These are phyloP conservation scores for Abramis brama DNA, from an alignment of 2,113 vertebrate species.

Conservation along the genomic window DNA sequence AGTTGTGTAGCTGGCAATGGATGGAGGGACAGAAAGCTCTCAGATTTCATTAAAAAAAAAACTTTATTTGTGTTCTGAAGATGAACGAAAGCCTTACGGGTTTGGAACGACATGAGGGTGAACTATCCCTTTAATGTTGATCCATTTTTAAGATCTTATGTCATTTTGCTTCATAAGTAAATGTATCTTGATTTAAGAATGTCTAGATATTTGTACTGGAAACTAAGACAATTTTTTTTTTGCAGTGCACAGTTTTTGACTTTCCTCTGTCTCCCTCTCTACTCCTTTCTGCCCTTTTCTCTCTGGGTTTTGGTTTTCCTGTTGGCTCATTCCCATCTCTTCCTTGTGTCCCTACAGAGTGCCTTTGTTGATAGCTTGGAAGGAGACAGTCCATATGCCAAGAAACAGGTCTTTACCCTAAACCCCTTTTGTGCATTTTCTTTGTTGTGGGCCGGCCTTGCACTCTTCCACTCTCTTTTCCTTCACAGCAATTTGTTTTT, in stretches of 20 bases:
- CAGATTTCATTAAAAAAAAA: too few relatives aligned
- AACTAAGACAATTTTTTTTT: background rate
- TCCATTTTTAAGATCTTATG: too few relatives aligned
- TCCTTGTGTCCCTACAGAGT: slow-evolving; percentile 83
- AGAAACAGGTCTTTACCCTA: slow-evolving; percentile 84
- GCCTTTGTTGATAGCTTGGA: slow-evolving; percentile 88
- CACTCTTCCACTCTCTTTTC: slow-evolving; percentile 58
- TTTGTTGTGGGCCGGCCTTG: slow-evolving; percentile 74
- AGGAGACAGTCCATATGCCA: slow-evolving; percentile 84
- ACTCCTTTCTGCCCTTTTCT: slow-evolving; percentile 51
- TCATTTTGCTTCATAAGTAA: background rate
- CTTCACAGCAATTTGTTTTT: slow-evolving; percentile 53
- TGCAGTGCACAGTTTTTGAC: background rate
- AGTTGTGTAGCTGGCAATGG: too few relatives aligned
- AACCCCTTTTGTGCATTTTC: slow-evolving; percentile 73
- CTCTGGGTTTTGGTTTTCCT: slow-evolving; percentile 63
- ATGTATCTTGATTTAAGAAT: background rate
- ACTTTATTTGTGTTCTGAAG: too few relatives aligned
- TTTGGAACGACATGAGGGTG: too few relatives aligned
- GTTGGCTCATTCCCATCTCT: slow-evolving; percentile 67
- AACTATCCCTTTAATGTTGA: too few relatives aligned
- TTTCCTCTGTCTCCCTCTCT: slow-evolving; percentile 9
- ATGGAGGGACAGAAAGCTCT: too few relatives aligned
- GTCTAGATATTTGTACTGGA: background rate
- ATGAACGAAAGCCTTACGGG: too few relatives aligned